A percentile compares a stretch with the other conserved stretches of the same genome.
Evolutionary conservation across 2,888 invertebrate genomes (phyloP).

Genomic region (Conchocele bisecta): DNA sequence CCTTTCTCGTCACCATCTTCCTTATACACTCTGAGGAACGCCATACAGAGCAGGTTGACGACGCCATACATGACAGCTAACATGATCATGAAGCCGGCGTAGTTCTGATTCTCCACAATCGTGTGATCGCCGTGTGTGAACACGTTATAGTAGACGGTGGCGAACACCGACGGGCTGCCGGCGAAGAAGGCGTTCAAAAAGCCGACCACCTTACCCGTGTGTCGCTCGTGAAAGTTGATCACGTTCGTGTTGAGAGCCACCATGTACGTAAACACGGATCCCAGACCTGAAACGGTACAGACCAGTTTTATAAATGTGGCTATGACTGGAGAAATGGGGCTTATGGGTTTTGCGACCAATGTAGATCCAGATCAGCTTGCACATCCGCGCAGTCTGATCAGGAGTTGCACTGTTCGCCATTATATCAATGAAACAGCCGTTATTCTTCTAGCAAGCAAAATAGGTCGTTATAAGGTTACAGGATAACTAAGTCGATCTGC

Average conservation of each 20-base stretch:
- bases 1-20: slow-evolving; percentile 2
- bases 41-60: slow-evolving; percentile 56
- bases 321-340: no score
- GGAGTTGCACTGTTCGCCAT: no score
- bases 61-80: slow-evolving; percentile 58
- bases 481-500: no score
- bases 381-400: no score
- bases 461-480: no score
- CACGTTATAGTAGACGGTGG: slow-evolving; percentile 55
- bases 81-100: slow-evolving; percentile 60
- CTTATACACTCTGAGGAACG: slow-evolving; percentile 47
- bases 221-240: slow-evolving; percentile 59
- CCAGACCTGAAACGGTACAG: slow-evolving; percentile 57
- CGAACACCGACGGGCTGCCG: slow-evolving; percentile 65
- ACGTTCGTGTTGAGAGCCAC: slow-evolving; percentile 67
- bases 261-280: slow-evolving; percentile 68
- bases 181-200: slow-evolving; percentile 64
- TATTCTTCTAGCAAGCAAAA: no score
- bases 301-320: neutral
- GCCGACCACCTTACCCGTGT: slow-evolving; percentile 64
- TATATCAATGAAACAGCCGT: no score
- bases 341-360: no score
- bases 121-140: slow-evolving; percentile 42
- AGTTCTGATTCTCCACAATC: slow-evolving; percentile 44
- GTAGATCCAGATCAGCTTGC: no score